Evolutionary conservation across 2,113 vertebrate genomes (phyloP), one percentile per base, ranked within the genome.

Genomic region (Notarius lentiginosus): DNA sequence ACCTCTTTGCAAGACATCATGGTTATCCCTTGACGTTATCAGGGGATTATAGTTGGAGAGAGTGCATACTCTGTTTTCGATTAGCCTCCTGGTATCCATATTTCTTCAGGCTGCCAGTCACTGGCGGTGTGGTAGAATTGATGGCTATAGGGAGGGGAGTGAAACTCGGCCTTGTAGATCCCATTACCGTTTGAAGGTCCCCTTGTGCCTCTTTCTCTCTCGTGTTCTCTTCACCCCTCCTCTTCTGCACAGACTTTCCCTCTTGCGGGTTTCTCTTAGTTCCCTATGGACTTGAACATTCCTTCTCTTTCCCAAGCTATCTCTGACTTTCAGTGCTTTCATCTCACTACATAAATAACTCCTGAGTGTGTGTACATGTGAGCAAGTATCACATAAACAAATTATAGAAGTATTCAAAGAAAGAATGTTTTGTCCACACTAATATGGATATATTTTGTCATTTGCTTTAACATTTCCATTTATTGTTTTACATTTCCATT

Each of bases 261-360:
- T 72, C 63, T 55, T 61, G 34, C 2, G 53, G 56, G 63, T 70
- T 87, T 83, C 65, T 88, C 53, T 84, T 86, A 91, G 92, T 90
- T 94, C 92, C 93, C 92, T 89, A 91, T 66, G 88, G 92, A 91
- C 91, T 90, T 88, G 86, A 91, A 93, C 93, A 95, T 94, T 95
- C 92, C 93, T 83, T 55, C 60, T 93, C 85, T 91, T 90, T 91
- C 88, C 90, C 91, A 92, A 90, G 90, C 90, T 92, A 91, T 94
- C 93, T 92, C 94, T 91, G 84, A 92, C 91, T 93, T 87, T 49
- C 84, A 85, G 89, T 90, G 86, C 91, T 94, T 92, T 93, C 89
- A 92, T 93, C 81, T 84, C 63, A 51, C 20, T 83, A 61, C 55
- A 86, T 91, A 87, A 89, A 85, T 79, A 60, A 91, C 88, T 80